Conservation (phyloP, 30 jellyfish, hydroid and myxozoan genomes). For the Aurelia aurita region DNA sequence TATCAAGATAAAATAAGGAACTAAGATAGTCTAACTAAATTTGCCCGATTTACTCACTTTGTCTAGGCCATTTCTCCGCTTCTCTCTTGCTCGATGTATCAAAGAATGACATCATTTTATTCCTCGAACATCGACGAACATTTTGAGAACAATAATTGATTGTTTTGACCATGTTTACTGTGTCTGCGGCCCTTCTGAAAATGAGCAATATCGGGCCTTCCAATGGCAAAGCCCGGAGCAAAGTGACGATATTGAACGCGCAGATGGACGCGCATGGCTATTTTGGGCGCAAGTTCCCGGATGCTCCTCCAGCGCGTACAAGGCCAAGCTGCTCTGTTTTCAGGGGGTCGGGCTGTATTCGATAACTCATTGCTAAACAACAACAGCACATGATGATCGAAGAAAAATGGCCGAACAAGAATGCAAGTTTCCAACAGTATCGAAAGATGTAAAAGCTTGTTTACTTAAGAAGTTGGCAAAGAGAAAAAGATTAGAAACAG, state of each 20-base stretch:
- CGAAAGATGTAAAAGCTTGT: constrained; percentile 27
- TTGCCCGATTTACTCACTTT: constrained; percentile 31
- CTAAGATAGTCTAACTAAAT: constrained; percentile 43
- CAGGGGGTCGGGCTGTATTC: constrained; percentile 29
- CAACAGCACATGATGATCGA: neutral
- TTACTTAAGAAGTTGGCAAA: constrained; percentile 1
- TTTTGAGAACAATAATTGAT: no score
- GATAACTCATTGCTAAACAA: neutral
- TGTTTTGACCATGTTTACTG: no score
- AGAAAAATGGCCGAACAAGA: constrained; percentile 5
- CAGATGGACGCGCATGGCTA: neutral
- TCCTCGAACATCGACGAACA: no score
- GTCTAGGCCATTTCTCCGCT: no score
- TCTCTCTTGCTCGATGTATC: no score
- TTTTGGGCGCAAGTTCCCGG: constrained; percentile 35
- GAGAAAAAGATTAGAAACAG: neutral
- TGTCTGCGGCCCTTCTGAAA: no score
- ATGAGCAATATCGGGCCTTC: no score
- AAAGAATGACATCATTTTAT: no score
- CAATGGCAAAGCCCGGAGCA: no score
- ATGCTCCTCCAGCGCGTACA: constrained; percentile 28
- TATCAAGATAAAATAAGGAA: constrained; percentile 47
- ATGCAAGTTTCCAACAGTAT: neutral
- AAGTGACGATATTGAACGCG: no score
- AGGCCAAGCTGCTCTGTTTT: neutral